These are phyloP conservation scores for Pterocles orientalis DNA, from an alignment of 2,113 vertebrate genomes.

Conservation along the genomic window DNA sequence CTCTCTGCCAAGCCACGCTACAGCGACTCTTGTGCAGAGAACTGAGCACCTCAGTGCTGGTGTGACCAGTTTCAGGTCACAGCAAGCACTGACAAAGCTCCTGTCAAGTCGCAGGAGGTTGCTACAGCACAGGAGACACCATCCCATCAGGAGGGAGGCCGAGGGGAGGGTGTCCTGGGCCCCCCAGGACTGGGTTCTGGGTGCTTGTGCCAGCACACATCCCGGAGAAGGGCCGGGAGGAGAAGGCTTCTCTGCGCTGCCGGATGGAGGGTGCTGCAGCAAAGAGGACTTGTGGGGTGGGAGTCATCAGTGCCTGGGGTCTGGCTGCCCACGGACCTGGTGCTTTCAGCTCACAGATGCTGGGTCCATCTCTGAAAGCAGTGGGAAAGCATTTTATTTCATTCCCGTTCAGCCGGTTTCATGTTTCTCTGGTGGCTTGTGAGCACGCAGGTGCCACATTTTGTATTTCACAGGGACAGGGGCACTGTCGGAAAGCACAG, in stretches of 20 bases:
- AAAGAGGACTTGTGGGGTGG: background rate
- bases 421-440: background rate
- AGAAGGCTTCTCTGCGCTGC: background rate
- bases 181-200: background rate
- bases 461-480: background rate
- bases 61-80: constrained; percentile 55
- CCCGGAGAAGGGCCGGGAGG: background rate
- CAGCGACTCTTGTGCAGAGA: background rate
- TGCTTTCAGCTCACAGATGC: background rate
- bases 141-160: background rate
- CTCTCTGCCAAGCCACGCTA: constrained; percentile 41
- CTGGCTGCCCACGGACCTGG: background rate
- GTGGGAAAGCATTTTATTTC: background rate
- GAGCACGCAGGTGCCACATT: background rate
- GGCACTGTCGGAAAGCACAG: background rate
- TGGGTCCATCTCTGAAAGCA: background rate
- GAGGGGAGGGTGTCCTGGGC: background rate
- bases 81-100: constrained; percentile 36
- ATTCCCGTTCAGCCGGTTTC: background rate
- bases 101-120: constrained; percentile 17
- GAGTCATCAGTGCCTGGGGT: background rate
- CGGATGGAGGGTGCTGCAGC: background rate
- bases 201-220: background rate
- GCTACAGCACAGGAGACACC: background rate
- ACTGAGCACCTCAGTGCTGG: background rate